Base-by-base conservation (phyloP, 1,140 invertebrate species). In the Zaprionus ghesquierei region DNA sequence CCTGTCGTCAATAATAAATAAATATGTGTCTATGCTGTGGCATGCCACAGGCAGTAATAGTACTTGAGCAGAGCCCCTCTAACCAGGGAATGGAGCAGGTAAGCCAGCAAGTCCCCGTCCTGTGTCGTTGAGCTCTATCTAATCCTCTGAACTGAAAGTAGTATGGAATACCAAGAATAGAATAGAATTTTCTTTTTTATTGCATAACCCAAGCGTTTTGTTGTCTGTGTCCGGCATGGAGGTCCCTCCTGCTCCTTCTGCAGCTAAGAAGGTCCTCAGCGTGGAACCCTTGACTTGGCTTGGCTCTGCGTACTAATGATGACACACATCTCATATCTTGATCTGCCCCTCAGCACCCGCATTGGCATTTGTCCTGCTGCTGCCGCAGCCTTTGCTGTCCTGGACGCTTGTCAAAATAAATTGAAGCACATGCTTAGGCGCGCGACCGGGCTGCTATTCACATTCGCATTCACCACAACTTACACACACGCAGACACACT, bases 321-420 rank as follows among this genome's bases (percentile, higher is more conserved):
- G 84, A 89, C 84, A 89, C 79, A 89, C 85, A 89, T 80, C 84
- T 80, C 77, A 72, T 89, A 89, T 89, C 85, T 89, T 80, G 84
- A 89, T 89, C 79, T 4, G 15, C 18, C 15, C 31, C 20, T 18
- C 22, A 6, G 15, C 8, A 12, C 44, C 10, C 46, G 35, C 46
- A 50, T 27, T 49, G n/a, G 12, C 27, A 9, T 38, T 5, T 46
- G 23, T 46, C 13, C 10, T 29, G 15, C 51, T 54, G 13, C 44
- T 54, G 15, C 44, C 15, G n/a, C 6, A n/a, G 35, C 8, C 35
- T 29, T 5, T 12, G 2, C 18, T 22, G 53, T 61, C 41, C 55
- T 64, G 35, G 35, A 5, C 60, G 69, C 81, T 77, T 77, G 80
- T 77, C 81, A 78, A 78, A 68, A 86, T 87, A 86, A 86, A 86